Base-by-base conservation (phyloP, 2,113 vertebrate genomes). In the Murina feae region DNA sequence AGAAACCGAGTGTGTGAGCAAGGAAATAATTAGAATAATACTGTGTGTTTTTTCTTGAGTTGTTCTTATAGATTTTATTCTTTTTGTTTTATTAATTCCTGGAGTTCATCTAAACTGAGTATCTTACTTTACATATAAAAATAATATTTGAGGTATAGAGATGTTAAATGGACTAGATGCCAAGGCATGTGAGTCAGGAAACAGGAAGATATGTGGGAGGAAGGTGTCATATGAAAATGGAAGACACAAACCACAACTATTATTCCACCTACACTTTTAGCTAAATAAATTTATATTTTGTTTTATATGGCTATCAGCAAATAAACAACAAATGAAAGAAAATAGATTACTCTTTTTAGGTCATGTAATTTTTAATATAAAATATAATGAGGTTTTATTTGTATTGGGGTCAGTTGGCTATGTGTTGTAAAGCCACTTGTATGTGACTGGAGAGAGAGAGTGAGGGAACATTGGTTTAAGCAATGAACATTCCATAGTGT, bases 1-100 rank as follows among this genome's bases (percentile, higher is more conserved):
- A 85, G 51, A 93, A 95, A 81, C 47, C 55, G 44, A 84, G 8
- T 60, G 16, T 32, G 1, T 69, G 7, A 84, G 28, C 42, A 78
- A 90, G 72, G 51, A 95, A 92, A 95, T 93, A 78, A 93, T 89
- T 88, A 82, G 81, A 95, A 88, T 80, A 89, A 91, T 65, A 79
- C 8, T 84, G 21, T 84, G 18, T 93, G n/a, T 96, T 93, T 90
- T 49, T 75, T 75, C 42, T 76, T 74, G 37, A 91, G 44, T 89
- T 85, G 6, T 9, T 92, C 6, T 35, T 86, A 88, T 51, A 53
- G 18, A 95, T 89, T 84, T 93, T 18, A 30, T 80, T 92, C 89
- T 65, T 86, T 86, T 82, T 92, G 44, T 96, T 90, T 82, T 1
- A 86, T 92, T 85, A 94, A 65, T 92, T 39, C 28, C 89, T 63